Evolutionary conservation across 2,113 vertebrate genomes (phyloP).

Genomic region (Dromas ardeola): DNA sequence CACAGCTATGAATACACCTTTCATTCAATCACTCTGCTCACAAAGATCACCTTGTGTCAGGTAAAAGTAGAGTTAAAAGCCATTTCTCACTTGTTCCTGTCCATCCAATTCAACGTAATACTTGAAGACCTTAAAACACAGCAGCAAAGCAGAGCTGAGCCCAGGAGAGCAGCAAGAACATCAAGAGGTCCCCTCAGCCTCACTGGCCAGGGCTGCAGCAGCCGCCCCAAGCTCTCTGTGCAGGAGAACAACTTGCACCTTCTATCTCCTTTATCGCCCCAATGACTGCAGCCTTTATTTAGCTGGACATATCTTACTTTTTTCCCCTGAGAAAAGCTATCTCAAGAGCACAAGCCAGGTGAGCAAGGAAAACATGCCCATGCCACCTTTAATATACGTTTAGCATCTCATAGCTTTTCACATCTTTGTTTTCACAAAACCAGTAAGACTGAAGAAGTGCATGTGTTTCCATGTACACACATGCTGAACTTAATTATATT

Average conservation of each 20-base stretch:
- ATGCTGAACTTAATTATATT: neutral
- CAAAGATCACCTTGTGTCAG: fast-evolving
- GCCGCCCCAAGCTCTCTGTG: fast-evolving
- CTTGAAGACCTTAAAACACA: neutral
- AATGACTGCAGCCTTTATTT: neutral
- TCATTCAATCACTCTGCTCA: neutral
- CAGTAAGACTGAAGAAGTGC: neutral
- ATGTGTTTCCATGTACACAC: neutral
- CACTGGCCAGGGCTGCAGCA: fast-evolving
- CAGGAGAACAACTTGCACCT: neutral
- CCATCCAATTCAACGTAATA: neutral
- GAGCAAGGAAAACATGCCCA: neutral
- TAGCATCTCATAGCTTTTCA: neutral
- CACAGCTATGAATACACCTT: neutral
- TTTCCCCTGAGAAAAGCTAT: neutral
- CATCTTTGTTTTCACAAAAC: neutral
- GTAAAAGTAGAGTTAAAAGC: neutral
- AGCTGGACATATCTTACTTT: neutral
- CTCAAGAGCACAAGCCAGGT: neutral
- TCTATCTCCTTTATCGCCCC: neutral
- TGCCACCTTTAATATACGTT: fast-evolving
- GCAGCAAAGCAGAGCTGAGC: neutral
- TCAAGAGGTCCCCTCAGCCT: neutral
- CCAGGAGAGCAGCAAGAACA: neutral
- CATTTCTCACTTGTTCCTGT: neutral